phyloP scores from a whole-genome alignment of 64 coral and sea anemone species.

The Montipora foliosa region DNA sequence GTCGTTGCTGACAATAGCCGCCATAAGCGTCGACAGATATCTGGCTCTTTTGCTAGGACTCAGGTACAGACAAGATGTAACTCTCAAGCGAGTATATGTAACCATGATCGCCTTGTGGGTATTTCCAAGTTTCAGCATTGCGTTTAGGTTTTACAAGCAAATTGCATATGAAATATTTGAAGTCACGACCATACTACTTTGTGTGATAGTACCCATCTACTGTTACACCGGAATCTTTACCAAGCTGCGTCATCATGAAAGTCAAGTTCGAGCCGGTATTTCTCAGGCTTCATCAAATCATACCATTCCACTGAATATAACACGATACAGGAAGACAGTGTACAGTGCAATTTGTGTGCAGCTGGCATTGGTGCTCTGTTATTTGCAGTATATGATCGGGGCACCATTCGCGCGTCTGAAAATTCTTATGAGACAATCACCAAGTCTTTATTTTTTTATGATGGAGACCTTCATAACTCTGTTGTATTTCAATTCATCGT shows the following conservation, averaged over 20 bases:
- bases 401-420: neutral
- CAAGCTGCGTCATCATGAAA: neutral
- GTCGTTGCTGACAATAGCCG: neutral
- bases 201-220: neutral
- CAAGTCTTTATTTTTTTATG: neutral
- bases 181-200: neutral
- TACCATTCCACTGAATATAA: neutral
- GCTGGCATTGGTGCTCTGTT: neutral
- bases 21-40: neutral
- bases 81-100: neutral
- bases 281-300: neutral
- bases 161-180: neutral
- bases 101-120: neutral
- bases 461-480: neutral
- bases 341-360: neutral
- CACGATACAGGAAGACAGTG: neutral
- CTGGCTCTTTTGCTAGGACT: neutral
- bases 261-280: neutral
- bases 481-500: neutral
- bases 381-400: neutral
- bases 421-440: neutral
- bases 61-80: neutral
- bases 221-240: neutral
- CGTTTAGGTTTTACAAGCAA: neutral
- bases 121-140: neutral